Base-by-base conservation (phyloP, 2,888 invertebrate genomes). In the Athalia circularis region DNA sequence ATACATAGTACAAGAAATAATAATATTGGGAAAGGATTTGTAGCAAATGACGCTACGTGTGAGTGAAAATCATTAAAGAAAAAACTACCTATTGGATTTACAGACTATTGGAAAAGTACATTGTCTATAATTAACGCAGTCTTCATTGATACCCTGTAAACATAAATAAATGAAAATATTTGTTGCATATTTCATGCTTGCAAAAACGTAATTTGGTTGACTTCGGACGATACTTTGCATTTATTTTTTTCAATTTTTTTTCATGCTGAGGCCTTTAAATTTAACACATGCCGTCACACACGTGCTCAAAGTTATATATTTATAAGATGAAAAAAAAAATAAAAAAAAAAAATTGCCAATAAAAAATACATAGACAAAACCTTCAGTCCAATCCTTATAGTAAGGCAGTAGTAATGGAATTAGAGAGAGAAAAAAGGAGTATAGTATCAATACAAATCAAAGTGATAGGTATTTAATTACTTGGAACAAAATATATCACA, bases 381-480 rank as follows among this genome's bases (percentile, higher is more conserved):
- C 87, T 88, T 88, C 87, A 86, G 87, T 90, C 89, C 89, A 89
- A 89, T 89, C 88, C 89, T 90, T 89, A 90, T 89, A 90, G 90
- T 89, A 89, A 89, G 89, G 89, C 87, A 86, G 85, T 86, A 85
- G 82, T 87, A 84, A 86, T 86, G 86, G 86, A 87, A 85, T 87
- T 81, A 86, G 84, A 88, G 82, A 84, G 80, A 85, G 82, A 81
- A 82, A 80, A 82, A 81, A 77, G 80, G 79, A 80, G 80, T 83
- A 81, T 62, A 74, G 54, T 77, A 79, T 79, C 15, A 47, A 67
- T 68, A 61, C 47, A 72, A 54, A 70, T 54, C 3, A 70, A 70
- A 70, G 52, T 70, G 70, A 43, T 68, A 54, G 9, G n/a, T 52
- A 29, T 68, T n/a, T 52, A 68, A 15, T 50, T 15, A 68, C 29